Conservation (phyloP, 2,797 vertebrate genomes). For the Arctocebus calabarensis region DNA sequence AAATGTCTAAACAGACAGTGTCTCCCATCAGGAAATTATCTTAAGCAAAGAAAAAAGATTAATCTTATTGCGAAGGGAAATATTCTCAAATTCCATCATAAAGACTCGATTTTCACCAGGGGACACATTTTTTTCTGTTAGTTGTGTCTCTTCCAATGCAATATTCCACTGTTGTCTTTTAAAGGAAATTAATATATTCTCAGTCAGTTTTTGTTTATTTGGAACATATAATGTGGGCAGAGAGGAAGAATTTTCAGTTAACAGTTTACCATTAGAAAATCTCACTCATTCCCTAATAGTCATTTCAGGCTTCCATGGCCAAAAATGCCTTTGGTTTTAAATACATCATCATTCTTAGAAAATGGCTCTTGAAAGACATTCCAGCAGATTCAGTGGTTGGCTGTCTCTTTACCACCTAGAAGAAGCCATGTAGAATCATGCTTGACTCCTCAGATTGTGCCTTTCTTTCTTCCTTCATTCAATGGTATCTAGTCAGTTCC, state of each 20-base stretch:
- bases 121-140: conserved; percentile 54
- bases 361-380: background rate
- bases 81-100: conserved; percentile 59
- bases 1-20: conserved; percentile 33
- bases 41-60: conserved; percentile 67
- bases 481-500: background rate
- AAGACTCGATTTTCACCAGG: conserved; percentile 43
- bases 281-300: background rate
- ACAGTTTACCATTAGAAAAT: conserved; percentile 60
- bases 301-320: background rate
- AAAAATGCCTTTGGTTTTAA: background rate
- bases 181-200: conserved; percentile 67
- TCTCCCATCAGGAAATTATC: conserved; percentile 60
- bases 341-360: background rate
- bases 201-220: conserved; percentile 66
- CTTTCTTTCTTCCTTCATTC: background rate
- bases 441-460: background rate
- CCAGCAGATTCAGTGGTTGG: background rate
- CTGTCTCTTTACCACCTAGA: background rate
- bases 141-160: conserved; percentile 54
- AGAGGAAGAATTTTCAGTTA: conserved; percentile 45
- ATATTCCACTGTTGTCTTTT: conserved; percentile 55
- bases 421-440: background rate
- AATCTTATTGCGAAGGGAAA: conserved; percentile 74
- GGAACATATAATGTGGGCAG: background rate